These are phyloP conservation scores for Sylvilagus bachmani DNA, from an alignment of 2,113 vertebrate genomes.

Conservation along the genomic window DNA sequence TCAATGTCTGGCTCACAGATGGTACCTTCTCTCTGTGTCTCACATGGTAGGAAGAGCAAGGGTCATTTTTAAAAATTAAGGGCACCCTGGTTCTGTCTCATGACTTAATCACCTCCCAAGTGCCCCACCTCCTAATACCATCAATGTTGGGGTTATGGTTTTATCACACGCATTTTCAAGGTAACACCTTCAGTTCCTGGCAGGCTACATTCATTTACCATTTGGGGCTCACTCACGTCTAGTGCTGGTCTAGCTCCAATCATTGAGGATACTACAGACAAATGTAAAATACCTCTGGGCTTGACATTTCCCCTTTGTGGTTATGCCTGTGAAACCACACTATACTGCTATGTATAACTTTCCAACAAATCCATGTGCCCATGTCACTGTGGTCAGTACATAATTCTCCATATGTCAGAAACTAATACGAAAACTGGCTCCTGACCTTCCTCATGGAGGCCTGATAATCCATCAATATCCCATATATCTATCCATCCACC, in stretches of 20 bases:
- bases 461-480: neutral
- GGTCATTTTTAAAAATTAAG: neutral
- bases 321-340: neutral
- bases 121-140: neutral
- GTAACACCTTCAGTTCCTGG: neutral
- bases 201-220: neutral
- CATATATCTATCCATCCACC: too few species aligned
- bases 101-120: neutral
- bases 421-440: neutral
- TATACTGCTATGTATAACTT: neutral
- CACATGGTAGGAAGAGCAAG: neutral
- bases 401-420: conserved; percentile 39
- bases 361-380: neutral
- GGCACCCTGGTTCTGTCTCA: neutral
- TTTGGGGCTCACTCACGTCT: neutral
- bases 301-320: neutral
- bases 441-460: neutral
- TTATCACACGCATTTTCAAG: neutral
- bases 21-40: neutral
- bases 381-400: neutral
- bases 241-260: neutral
- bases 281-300: neutral
- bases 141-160: neutral
- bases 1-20: neutral
- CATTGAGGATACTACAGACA: neutral